phyloP scores from a whole-genome alignment of 2,888 invertebrate species.

The Tenodera sinensis region DNA sequence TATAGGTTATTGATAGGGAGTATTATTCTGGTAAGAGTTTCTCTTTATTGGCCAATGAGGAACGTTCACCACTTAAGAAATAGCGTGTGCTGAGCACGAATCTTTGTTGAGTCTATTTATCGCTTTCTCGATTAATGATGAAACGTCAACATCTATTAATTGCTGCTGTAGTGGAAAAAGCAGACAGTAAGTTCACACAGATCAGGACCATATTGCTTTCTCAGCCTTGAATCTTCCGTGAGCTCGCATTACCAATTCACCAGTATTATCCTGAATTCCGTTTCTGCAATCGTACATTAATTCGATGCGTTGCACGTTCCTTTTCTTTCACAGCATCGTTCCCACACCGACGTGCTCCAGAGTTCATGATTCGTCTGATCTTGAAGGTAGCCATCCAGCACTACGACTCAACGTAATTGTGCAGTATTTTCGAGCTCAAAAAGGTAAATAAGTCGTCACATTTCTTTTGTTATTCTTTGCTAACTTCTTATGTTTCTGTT shows the following conservation, averaged over 20 bases:
- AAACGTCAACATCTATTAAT: not conserved
- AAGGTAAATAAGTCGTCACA: too few species aligned
- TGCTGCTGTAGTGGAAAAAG: too few species aligned
- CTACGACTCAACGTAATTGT: not conserved
- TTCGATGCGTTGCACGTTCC: not conserved
- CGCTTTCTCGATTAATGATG: too few species aligned
- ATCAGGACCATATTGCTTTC: not conserved
- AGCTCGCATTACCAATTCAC: not conserved
- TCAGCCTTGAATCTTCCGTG: not conserved
- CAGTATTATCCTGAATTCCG: not conserved
- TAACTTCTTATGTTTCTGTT: too few species aligned
- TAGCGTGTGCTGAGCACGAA: too few species aligned
- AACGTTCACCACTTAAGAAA: too few species aligned
- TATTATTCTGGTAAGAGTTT: too few species aligned
- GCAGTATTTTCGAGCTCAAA: too few species aligned
- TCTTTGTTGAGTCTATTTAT: too few species aligned
- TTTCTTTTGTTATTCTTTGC: too few species aligned
- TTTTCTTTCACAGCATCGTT: not conserved
- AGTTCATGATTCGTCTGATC: not conserved
- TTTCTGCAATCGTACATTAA: not conserved
- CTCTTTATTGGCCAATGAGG: too few species aligned
- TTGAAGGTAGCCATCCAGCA: not conserved
- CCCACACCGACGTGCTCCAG: not conserved
- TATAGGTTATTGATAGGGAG: too few species aligned
- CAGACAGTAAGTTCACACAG: not conserved